Conservation (phyloP, 23 tunicate genomes). For the Halocynthia roretzi region DNA sequence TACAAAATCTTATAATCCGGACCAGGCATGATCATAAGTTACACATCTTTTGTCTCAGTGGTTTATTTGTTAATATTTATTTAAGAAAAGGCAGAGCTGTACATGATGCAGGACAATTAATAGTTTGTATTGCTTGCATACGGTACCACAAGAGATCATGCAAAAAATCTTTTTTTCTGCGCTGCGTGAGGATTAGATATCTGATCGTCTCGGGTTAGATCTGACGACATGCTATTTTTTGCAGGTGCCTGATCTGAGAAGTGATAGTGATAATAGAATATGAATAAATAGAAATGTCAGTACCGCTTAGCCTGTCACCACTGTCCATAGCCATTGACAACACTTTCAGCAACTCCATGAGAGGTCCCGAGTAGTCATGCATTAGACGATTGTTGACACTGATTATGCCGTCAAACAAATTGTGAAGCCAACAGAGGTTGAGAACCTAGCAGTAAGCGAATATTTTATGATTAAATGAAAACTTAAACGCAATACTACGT, state of each 20-base stretch:
- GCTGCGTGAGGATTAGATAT: too few relatives aligned
- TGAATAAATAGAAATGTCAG: too few relatives aligned
- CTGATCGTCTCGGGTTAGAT: too few relatives aligned
- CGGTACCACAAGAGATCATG: not conserved
- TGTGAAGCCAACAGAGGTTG: constrained; percentile 84
- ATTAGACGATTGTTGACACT: constrained; percentile 82
- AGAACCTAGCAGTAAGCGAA: constrained; percentile 32
- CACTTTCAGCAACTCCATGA: constrained; percentile 51
- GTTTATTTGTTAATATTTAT: too few relatives aligned
- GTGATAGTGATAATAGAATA: too few relatives aligned
- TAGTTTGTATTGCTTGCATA: not conserved
- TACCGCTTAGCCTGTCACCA: constrained; percentile 58
- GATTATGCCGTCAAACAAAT: constrained; percentile 84
- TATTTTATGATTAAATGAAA: too few relatives aligned
- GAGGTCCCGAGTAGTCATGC: constrained; percentile 72
- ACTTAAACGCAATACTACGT: too few relatives aligned
- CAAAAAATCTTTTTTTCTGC: too few relatives aligned
- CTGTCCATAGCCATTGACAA: constrained; percentile 43
- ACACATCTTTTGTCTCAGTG: too few relatives aligned
- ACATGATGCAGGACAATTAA: not conserved
- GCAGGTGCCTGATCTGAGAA: too few relatives aligned
- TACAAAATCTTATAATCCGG: not conserved
- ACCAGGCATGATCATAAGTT: too few relatives aligned
- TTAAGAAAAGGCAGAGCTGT: not conserved
- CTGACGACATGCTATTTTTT: too few relatives aligned